Evolutionary conservation across 2,797 vertebrate genomes (phyloP), one percentile per base, ranked within the genome.

Genomic region (Anabas testudineus): DNA sequence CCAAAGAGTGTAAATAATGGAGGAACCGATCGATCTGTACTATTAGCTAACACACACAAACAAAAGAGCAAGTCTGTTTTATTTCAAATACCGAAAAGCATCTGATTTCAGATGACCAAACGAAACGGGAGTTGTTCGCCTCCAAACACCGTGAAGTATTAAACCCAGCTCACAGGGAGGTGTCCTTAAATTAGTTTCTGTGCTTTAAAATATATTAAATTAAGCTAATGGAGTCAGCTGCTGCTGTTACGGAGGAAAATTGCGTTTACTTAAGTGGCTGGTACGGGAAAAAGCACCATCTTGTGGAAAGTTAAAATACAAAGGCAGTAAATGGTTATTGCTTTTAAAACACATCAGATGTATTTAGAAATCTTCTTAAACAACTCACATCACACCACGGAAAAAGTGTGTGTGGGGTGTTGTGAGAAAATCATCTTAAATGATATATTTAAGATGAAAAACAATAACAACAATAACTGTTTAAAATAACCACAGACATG

Each of bases 251-350:
- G 5, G 24, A 57, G 43, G 21, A 19, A 0, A 46, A 1, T 36
- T 18, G 1, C 16, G 13, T 37, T 28, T 54, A 57, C 12, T 42
- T 4, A 13, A 42, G 12, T 8, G 7, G 36, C 2, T 26, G 39
- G 58, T 30, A 49, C 39, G 62, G 52, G 49, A 69, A 81, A 87
- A 74, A 45, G 86, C 87, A 41, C 88, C 90, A 88, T 48, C 88
- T 88, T 41, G 86, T 88, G 92, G 92, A 62, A 2, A 10, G 0
- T 18, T 49, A 2, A 53, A 22, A 60, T 49, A 70, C 3, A n/a
- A n/a, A n/a, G n/a, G n/a, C n/a, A n/a, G n/a, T n/a, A n/a, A n/a
- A 28, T 52, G 19, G 47, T 19, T 14, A 26, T 4, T 13, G 16
- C 12, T 39, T 5, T 46, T n/a, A 15, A 51, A 73, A 3, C 2